Base-by-base conservation (phyloP, 2,888 invertebrate species). In the Metalampra italica region DNA sequence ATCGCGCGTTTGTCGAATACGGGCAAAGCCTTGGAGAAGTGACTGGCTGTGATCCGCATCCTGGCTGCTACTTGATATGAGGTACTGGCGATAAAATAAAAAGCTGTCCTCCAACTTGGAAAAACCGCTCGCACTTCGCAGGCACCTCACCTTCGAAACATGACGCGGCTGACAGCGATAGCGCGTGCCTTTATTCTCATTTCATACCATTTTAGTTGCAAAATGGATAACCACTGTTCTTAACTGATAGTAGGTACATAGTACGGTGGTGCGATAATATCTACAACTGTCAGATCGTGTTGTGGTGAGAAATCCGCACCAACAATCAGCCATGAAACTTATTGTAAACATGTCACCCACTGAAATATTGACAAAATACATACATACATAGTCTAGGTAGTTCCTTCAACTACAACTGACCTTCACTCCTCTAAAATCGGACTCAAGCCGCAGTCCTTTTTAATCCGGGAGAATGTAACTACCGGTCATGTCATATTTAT, bases 31-130 rank as follows among this genome's bases (percentile, higher is more conserved):
- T 82, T 82, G 81, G 68, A 71, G 76, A 74, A 76, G 81, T 82
- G 81, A 82, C 72, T 68, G 80, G 78, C 68, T 61, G 66, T 77
- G 75, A 82, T 83, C 81, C 81, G 80, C 71, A 77, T 84, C 84
- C 82, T 78, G 73, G 58, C 46, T 12, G 44, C 5, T 7, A 44
- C 3, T 14, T 9, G 32, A 29, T 29, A 42, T 29, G 32, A 14
- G 7, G 4, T 36, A 36, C 39, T 39, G 39, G 13, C 13, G 9
- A 39, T 36, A 36, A 8, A 36, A 36, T n/a, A 36, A 36, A 11
- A 2, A 1, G 13, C 9, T 39, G 39, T 9, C 14, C 12, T 9
- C 14, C 32, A 32, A 11, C 32, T 32, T 9, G 32, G 32, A 22
- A 22, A 2, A 22, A 22, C 3, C 5, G 5, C n/a, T n/a, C n/a